These are phyloP conservation scores for Halichondria panicea DNA, from an alignment of 37 sponge, comb jelly and placozoan genomes.

Conservation along the genomic window DNA sequence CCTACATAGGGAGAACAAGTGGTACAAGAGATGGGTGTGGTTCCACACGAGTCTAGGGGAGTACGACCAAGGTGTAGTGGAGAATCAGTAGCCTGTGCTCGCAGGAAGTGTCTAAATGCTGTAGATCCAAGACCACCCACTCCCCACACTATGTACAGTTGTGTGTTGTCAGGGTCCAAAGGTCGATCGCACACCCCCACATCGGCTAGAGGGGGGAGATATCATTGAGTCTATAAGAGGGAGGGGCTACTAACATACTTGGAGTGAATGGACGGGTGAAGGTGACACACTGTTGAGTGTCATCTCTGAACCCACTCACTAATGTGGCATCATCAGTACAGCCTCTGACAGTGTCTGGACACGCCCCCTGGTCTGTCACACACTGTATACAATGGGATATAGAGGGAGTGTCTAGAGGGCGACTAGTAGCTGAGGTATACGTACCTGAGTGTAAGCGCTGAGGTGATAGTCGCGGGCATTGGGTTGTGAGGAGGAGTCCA, in stretches of 20 bases:
- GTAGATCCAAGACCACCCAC: conserved; percentile 52
- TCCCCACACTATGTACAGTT: conserved; percentile 66
- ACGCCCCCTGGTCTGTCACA: conserved; percentile 33
- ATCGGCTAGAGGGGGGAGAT: neutral
- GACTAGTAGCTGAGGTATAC: no score
- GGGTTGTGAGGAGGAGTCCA: conserved; percentile 31
- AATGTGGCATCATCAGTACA: conserved; percentile 27
- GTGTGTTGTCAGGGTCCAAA: conserved; percentile 22
- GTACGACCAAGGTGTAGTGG: conserved; percentile 18
- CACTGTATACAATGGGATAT: no score
- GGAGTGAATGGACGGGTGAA: conserved; percentile 31
- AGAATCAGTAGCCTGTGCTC: conserved; percentile 18
- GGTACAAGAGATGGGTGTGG: neutral
- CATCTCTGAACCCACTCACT: neutral
- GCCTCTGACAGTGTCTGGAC: conserved; percentile 28
- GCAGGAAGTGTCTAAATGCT: conserved; percentile 44
- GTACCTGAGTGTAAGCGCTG: conserved; percentile 37
- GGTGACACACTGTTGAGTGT: conserved; percentile 33
- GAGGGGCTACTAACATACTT: neutral
- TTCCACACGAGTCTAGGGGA: neutral
- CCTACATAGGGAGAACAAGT: neutral
- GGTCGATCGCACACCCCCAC: conserved; percentile 9
- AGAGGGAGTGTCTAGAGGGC: no score
- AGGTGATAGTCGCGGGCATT: conserved; percentile 68
- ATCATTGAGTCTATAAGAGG: neutral